Evolutionary conservation across 2,888 invertebrate species (phyloP), one percentile per base, ranked within the genome.

Genomic region (Oscheius sp.): DNA sequence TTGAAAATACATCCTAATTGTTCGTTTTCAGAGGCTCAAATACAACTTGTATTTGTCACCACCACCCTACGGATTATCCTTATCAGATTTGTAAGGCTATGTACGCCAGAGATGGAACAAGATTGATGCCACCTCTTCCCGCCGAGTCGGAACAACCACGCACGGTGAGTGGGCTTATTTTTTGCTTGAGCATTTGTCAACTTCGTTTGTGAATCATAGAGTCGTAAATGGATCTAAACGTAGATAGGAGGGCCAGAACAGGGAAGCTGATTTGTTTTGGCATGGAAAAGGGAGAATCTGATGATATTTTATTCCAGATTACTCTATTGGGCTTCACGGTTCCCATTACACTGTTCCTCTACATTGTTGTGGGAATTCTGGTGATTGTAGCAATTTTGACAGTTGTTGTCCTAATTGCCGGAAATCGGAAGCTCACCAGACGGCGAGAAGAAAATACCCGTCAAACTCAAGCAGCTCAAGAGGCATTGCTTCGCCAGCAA

Each of bases 41-140:
- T 57, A 83, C 82, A 15, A 76, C 82, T 8, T 84, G 84, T 53
- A 73, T 76, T 25, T 84, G 84, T 69, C 77, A 80, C 71, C 73
- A 78, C 34, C 73, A 75, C 15, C 76, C 76, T 8, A 57, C 69
- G 39, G 75, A 80, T 61, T 82, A 81, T 68, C 80, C 83, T 12
- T 71, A 72, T 39, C 74, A 77, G 39, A 72, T 82, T 45, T 81
- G 81, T 34, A 52, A 64, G 29, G 27, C 64, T 15, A 50, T 37
- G 34, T 50, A 33, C 20, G 20, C 50, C 4, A 17, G 33, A 10
- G 61, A 61, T 33, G 64, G 50, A 6, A 34, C 34, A 2, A 20
- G 31, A 17, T 23, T 64, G 2, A 23, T 17, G 12, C 50, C 52
- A 29, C 37, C 50, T 15, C 34, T 31, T 23, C 55, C 55, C 17